phyloP scores from a whole-genome alignment of 2,888 invertebrate species.

The Cerastis rubricosa region DNA sequence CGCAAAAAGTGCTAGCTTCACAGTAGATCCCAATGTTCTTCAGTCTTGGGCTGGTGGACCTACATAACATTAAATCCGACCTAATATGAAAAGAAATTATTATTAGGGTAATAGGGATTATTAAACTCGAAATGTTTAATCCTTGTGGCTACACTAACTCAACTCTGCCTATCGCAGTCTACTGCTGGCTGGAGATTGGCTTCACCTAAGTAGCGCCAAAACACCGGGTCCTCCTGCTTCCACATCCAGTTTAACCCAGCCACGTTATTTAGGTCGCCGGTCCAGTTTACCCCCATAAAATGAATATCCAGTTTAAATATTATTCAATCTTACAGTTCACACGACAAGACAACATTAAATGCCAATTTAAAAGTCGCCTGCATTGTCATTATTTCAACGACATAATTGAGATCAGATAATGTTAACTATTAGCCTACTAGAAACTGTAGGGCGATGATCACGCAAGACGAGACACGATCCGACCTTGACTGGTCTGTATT shows the following conservation, averaged over 20 bases:
- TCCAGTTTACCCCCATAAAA: neutral
- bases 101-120: neutral
- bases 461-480: slow-evolving; percentile 45
- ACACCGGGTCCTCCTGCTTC: neutral
- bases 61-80: neutral
- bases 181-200: neutral
- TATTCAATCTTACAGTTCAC: neutral
- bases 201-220: neutral
- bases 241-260: neutral
- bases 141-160: neutral
- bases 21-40: slow-evolving; percentile 14
- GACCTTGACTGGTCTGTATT: slow-evolving; percentile 66
- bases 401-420: slow-evolving; percentile 36
- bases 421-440: slow-evolving; percentile 26
- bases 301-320: neutral
- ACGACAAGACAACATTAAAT: slow-evolving; percentile 16
- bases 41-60: neutral
- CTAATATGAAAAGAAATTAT: neutral
- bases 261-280: neutral
- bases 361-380: neutral
- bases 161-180: neutral
- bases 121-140: neutral
- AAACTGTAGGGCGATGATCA: slow-evolving; percentile 25
- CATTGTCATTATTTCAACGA: slow-evolving; percentile 21
- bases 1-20: slow-evolving; percentile 33